Evolutionary conservation across 2,113 vertebrate genomes (phyloP).

Genomic region (Struthio camelus): DNA sequence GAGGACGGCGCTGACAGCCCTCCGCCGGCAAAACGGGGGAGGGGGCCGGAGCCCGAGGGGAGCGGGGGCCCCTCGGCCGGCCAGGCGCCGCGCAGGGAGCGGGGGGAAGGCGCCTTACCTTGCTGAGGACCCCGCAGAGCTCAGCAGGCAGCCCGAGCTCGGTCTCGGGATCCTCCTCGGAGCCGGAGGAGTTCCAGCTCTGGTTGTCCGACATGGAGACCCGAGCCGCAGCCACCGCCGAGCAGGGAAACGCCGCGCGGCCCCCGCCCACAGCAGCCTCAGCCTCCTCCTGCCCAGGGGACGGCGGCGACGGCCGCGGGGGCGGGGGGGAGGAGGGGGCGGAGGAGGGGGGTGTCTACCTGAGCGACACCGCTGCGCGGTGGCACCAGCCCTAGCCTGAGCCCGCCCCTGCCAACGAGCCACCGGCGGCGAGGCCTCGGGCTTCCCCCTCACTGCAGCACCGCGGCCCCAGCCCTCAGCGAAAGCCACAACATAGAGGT

Average conservation of each 20-base stretch:
- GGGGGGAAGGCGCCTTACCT: conserved; percentile 73
- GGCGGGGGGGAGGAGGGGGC: background rate
- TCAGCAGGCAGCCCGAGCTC: conserved; percentile 89
- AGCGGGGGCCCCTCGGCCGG: background rate
- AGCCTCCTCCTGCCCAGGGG: conserved; percentile 5
- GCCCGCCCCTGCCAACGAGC: background rate
- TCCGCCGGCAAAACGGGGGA: too few relatives aligned
- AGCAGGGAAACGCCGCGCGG: conserved; percentile 40
- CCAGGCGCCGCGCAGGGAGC: background rate
- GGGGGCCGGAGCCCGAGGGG: background rate
- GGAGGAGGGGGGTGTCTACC: conserved; percentile 68
- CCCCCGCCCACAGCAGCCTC: conserved; percentile 44
- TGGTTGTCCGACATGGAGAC: conserved; percentile 91
- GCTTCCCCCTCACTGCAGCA: background rate
- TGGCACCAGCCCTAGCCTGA: background rate
- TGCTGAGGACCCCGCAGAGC: conserved; percentile 90
- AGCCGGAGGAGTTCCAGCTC: conserved; percentile 90
- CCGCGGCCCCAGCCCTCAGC: background rate
- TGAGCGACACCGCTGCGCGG: background rate
- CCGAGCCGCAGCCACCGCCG: background rate
- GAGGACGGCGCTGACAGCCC: background rate
- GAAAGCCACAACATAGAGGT: background rate
- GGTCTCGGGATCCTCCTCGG: conserved; percentile 94
- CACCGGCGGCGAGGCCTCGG: background rate
- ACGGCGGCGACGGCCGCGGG: background rate